Percentiles rank a stretch among this genome's conserved stretches.
Evolutionary conservation across 2,888 invertebrate genomes (phyloP).

Genomic region (Trachelus troglodyta): DNA sequence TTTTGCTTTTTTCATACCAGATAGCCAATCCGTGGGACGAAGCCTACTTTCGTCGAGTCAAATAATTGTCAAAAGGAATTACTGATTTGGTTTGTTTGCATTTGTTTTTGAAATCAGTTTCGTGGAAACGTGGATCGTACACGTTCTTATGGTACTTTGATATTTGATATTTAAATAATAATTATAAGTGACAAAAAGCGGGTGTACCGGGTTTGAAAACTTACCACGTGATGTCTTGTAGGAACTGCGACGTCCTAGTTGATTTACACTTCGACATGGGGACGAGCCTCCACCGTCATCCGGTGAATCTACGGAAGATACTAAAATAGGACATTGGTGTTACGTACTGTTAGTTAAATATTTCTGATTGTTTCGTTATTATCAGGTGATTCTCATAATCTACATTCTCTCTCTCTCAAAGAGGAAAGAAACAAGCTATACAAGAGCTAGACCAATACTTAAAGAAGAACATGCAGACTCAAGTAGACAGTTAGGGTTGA

Average conservation of each 20-base stretch:
- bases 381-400: neutral
- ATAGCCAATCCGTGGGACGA: slow-evolving; percentile 45
- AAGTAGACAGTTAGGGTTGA: neutral
- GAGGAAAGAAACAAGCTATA: neutral
- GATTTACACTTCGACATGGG: slow-evolving; percentile 74
- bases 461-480: neutral
- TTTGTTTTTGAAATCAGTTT: neutral
- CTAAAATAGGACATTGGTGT: slow-evolving; percentile 56
- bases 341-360: neutral
- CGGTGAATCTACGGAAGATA: slow-evolving; percentile 74
- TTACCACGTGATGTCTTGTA: slow-evolving; percentile 90
- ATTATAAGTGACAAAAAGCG: neutral
- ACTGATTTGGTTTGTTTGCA: neutral
- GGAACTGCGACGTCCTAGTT: slow-evolving; percentile 83
- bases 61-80: slow-evolving; percentile 29
- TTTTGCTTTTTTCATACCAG: slow-evolving; percentile 35
- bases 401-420: neutral
- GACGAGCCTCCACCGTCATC: slow-evolving; percentile 83
- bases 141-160: slow-evolving; percentile 27
- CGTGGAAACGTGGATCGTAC: slow-evolving; percentile 33
- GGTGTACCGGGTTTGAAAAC: slow-evolving; percentile 46
- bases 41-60: slow-evolving; percentile 44
- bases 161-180: neutral
- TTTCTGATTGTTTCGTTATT: neutral
- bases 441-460: neutral